phyloP scores from a whole-genome alignment of 2,797 vertebrate species.

The Trematomus bernacchii region DNA sequence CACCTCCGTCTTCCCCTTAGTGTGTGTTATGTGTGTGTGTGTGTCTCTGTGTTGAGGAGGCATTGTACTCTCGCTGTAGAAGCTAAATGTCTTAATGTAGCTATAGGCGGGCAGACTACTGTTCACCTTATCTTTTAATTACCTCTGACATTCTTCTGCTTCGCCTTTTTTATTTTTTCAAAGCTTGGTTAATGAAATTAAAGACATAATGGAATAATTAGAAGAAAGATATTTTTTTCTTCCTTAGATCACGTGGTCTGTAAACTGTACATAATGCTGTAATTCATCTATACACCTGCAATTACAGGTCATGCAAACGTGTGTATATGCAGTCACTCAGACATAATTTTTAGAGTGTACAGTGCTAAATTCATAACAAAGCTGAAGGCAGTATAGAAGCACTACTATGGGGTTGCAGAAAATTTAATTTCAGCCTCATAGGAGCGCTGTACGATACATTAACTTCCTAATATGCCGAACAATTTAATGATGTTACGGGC shows the following conservation, averaged over 20 bases:
- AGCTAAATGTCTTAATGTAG: slow-evolving; percentile 74
- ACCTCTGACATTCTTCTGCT: slow-evolving; percentile 77
- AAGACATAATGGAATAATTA: slow-evolving; percentile 80
- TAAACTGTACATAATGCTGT: slow-evolving; percentile 23
- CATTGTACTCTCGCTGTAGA: slow-evolving; percentile 52
- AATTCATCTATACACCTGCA: slow-evolving; percentile 35
- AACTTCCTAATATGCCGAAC: slow-evolving; percentile 53
- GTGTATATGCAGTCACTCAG: slow-evolving; percentile 1
- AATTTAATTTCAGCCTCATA: slow-evolving; percentile 43
- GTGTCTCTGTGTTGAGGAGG: slow-evolving; percentile 33
- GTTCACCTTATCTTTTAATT: slow-evolving; percentile 88
- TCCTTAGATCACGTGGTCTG: slow-evolving; percentile 15
- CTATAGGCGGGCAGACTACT: slow-evolving; percentile 57
- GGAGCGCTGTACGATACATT: slow-evolving; percentile 44
- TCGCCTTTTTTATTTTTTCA: slow-evolving; percentile 56
- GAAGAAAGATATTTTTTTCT: slow-evolving; percentile 38
- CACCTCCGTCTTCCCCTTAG: slow-evolving; percentile 55
- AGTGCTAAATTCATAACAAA: slow-evolving; percentile 16
- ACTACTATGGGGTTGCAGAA: slow-evolving; percentile 9
- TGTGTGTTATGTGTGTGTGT: slow-evolving; percentile 32
- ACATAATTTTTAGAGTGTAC: slow-evolving; percentile 4
- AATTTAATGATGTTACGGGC: slow-evolving; percentile 50
- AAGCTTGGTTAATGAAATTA: slow-evolving; percentile 86
- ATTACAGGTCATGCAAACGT: slow-evolving; percentile 10
- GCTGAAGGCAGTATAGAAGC: slow-evolving; percentile 6